These are phyloP conservation scores for Canis aureus DNA, from an alignment of 2,113 vertebrate species.

Conservation along the genomic window DNA sequence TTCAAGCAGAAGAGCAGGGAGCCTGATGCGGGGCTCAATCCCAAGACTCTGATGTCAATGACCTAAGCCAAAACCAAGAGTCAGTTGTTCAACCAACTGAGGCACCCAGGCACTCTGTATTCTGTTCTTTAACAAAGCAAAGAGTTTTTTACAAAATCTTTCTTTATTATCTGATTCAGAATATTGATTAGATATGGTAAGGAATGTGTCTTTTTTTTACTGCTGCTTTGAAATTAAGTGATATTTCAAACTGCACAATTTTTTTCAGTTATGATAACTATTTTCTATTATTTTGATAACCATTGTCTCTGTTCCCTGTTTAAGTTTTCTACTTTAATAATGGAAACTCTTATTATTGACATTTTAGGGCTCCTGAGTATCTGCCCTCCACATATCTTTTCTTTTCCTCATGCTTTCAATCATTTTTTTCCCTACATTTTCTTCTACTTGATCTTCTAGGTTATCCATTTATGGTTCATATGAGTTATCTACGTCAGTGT, in stretches of 20 bases:
- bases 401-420: neutral
- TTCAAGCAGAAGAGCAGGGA: neutral
- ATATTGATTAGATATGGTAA: neutral
- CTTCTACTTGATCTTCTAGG: neutral
- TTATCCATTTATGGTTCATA: neutral
- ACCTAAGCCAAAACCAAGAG: neutral
- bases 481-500: neutral
- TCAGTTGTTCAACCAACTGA: neutral
- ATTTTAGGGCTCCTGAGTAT: neutral
- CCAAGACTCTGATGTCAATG: neutral
- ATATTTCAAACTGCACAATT: neutral
- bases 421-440: neutral
- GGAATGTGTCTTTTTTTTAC: neutral
- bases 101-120: neutral
- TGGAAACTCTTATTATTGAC: neutral
- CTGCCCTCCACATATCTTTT: neutral
- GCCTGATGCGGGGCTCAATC: neutral
- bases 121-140: neutral
- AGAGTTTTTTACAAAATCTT: neutral
- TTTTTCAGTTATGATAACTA: neutral
- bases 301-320: neutral
- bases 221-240: neutral
- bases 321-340: neutral
- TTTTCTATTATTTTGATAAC: neutral
- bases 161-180: neutral